These are phyloP conservation scores for Hanleya hanleyi DNA, from an alignment of 2,888 invertebrate species.

Conservation along the genomic window DNA sequence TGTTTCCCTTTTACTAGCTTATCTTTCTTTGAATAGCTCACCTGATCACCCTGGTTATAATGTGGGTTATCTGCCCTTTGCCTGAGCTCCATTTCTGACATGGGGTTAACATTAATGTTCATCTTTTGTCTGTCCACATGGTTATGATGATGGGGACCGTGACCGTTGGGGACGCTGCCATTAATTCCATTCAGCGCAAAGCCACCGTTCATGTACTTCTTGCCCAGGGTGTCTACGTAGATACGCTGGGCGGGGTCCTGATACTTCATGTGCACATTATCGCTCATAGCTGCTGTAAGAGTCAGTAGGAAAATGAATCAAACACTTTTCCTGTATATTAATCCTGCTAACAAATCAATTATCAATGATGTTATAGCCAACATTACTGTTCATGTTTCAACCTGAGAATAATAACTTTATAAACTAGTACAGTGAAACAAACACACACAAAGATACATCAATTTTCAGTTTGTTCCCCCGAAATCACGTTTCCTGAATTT, in stretches of 20 bases:
- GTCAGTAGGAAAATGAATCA: not conserved
- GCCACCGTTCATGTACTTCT: conserved; percentile 58
- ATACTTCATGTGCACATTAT: conserved; percentile 51
- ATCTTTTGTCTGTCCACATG: conserved; percentile 38
- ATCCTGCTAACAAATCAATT: no score
- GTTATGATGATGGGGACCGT: conserved; percentile 45
- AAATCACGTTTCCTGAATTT: no score
- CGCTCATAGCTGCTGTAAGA: conserved; percentile 43
- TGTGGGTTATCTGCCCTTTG: not conserved
- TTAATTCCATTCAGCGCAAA: conserved; percentile 50
- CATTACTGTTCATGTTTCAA: no score
- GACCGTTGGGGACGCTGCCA: conserved; percentile 54
- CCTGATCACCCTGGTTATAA: no score
- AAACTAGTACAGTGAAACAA: no score
- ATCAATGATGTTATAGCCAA: no score
- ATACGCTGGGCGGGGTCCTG: conserved; percentile 57
- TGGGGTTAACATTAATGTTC: conserved; percentile 59
- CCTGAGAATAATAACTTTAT: no score
- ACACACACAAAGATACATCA: no score
- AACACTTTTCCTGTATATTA: no score
- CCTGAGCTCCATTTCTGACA: conserved; percentile 44
- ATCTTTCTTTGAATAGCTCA: no score
- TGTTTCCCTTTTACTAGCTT: no score
- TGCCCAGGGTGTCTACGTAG: conserved; percentile 53
- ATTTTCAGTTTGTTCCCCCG: no score